Percentiles rank a stretch among this genome's conserved stretches.
phyloP scores from a whole-genome alignment of 1,140 invertebrate species.

The Ceratitis capitata region DNA sequence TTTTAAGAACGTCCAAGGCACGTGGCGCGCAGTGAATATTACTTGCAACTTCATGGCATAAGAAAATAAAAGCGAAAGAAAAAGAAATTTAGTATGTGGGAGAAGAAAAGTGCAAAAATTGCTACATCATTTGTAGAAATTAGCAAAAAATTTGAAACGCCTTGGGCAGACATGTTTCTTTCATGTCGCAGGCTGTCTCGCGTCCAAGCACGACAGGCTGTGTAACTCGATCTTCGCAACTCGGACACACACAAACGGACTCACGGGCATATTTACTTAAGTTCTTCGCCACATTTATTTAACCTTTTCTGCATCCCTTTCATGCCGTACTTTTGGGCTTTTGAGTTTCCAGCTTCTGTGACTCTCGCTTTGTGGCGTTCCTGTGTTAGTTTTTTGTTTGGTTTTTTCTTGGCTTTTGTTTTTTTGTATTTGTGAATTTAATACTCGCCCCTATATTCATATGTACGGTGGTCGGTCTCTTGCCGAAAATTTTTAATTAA shows the following conservation, averaged over 20 bases:
- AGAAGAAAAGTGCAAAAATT: not conserved
- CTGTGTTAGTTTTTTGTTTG: too few species aligned
- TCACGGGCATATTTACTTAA: not conserved
- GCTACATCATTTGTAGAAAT: not conserved
- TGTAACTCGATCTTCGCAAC: not conserved
- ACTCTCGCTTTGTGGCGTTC: not conserved
- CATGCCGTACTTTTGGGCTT: not conserved
- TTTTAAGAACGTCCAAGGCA: not conserved
- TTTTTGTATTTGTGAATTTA: not conserved
- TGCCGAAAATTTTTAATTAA: slow-evolving; percentile 42
- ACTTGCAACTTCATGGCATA: not conserved
- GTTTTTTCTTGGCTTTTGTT: not conserved
- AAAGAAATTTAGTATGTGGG: not conserved
- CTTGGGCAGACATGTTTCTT: not conserved
- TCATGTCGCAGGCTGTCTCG: not conserved
- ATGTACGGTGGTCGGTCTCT: not conserved
- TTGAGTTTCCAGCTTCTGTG: not conserved
- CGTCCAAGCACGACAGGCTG: not conserved
- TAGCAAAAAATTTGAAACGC: not conserved
- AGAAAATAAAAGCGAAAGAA: too few species aligned
- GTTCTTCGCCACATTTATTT: not conserved
- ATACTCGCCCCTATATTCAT: not conserved
- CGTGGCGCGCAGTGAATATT: not conserved
- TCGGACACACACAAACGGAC: too few species aligned
- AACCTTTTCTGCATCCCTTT: not conserved